These are phyloP conservation scores for Tetramorium alpestre DNA, from an alignment of 1,140 invertebrate genomes.

Conservation along the genomic window DNA sequence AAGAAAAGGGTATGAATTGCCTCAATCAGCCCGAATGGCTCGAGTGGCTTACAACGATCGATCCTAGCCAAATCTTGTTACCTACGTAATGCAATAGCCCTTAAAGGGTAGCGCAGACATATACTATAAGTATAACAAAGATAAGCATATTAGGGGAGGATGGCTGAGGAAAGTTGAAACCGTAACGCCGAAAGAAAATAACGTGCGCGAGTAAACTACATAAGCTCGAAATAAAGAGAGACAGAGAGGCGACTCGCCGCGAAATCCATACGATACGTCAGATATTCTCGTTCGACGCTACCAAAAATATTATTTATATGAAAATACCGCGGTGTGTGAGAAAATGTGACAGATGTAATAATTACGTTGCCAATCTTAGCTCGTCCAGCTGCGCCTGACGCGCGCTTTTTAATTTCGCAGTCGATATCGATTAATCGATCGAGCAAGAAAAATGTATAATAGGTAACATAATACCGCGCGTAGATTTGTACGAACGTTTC, in stretches of 20 bases:
- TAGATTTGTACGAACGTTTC: constrained; percentile 35
- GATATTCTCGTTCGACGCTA: neutral
- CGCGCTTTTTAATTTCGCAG: constrained; percentile 29
- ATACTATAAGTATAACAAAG: constrained; percentile 45
- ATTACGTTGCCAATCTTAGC: constrained; percentile 11
- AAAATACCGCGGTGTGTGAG: neutral
- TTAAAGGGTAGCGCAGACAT: constrained; percentile 34
- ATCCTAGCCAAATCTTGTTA: constrained; percentile 62
- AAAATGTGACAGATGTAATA: neutral
- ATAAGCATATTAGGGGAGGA: constrained; percentile 39
- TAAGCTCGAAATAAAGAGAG: neutral
- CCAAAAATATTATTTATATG: neutral
- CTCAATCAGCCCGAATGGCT: neutral
- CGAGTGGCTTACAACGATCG: constrained; percentile 44
- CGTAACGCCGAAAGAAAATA: constrained; percentile 36
- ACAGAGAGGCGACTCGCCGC: neutral
- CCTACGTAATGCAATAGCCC: constrained; percentile 55
- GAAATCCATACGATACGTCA: neutral
- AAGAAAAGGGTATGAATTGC: neutral
- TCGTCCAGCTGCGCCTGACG: neutral
- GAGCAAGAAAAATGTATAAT: constrained; percentile 42
- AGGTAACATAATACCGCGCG: constrained; percentile 38
- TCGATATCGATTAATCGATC: constrained; percentile 47
- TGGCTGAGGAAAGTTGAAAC: constrained; percentile 26
- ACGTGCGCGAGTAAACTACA: constrained; percentile 14